Base-by-base conservation (phyloP, 2,113 vertebrate genomes). In the Otolemur garnettii region DNA sequence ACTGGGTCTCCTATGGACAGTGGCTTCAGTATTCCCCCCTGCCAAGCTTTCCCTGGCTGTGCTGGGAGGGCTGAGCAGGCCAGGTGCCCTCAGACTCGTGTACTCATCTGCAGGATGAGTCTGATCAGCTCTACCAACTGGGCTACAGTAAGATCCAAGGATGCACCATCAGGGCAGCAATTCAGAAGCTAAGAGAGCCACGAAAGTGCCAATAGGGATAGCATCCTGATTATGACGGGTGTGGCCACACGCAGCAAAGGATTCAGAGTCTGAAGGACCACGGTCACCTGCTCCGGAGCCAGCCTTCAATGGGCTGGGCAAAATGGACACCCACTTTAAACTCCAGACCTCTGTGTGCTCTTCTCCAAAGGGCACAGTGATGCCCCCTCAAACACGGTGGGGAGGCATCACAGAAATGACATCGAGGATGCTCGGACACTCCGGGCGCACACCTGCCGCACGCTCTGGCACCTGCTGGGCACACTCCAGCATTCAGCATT, bases 391-490 rank as follows among this genome's bases (percentile, higher is more conserved):
- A 6, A 28, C 5, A 0, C 21, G 22, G 11, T 9, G 26, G 35
- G 30, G 50, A 55, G 59, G 35, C 19, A 22, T 66, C 50, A 22
- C 9, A 11, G 28, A 68, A 6, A 24, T 28, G 42, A 2, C 60
- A 30, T 50, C 17, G 21, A 28, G 1, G n/a, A 55, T 3, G 7
- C 18, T n/a, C 62, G 26, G 38, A 26, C 68, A 69, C 33, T 1
- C 13, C 33, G 1, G 7, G 18, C 17, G 1, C 24, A n/a, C 68
- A 18, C 71, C 38, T 42, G 38, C 24, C 35, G 42, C 38, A 74
- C 1, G 1, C 71, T 62, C 35, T 15, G 8, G 18, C 19, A 68
- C 71, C 1, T 0, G 14, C 2, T 22, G 0, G 0, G 28, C 72
- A 68, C 15, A 10, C 21, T 11, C 9, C 45, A 35, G 24, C 69